Evolutionary conservation across 2,797 vertebrate species (phyloP).

Genomic region (Cuniculus paca): DNA sequence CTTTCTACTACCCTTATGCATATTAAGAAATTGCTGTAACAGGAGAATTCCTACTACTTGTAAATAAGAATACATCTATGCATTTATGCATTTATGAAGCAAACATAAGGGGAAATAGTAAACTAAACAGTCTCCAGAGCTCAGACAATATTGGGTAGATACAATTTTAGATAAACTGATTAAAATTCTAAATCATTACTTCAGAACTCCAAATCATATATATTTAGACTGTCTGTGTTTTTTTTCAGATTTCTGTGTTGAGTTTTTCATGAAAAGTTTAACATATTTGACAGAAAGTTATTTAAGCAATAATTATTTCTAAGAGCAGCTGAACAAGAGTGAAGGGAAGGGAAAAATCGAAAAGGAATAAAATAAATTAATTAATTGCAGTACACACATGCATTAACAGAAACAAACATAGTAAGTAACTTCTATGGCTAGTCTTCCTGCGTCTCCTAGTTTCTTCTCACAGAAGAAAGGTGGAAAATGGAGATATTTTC

Average conservation of each 20-base stretch:
- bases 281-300: slow-evolving; percentile 17
- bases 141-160: background rate
- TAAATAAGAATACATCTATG: slow-evolving; percentile 45
- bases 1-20: background rate
- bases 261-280: slow-evolving; percentile 37
- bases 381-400: background rate
- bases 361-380: background rate
- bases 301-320: background rate
- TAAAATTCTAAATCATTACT: slow-evolving; percentile 46
- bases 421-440: background rate
- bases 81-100: background rate
- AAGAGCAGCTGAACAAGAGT: background rate
- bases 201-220: slow-evolving; percentile 20
- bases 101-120: slow-evolving; percentile 9
- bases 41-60: slow-evolving; percentile 14
- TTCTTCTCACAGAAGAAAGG: background rate
- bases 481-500: background rate
- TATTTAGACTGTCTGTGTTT: background rate
- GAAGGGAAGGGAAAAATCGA: background rate
- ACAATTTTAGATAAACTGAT: background rate
- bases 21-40: slow-evolving; percentile 63
- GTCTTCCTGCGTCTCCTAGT: background rate
- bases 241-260: background rate
- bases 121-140: background rate
- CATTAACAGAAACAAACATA: background rate